Evolutionary conservation across 2,113 vertebrate species (phyloP).

Genomic region (Paramormyrops kingsleyae): DNA sequence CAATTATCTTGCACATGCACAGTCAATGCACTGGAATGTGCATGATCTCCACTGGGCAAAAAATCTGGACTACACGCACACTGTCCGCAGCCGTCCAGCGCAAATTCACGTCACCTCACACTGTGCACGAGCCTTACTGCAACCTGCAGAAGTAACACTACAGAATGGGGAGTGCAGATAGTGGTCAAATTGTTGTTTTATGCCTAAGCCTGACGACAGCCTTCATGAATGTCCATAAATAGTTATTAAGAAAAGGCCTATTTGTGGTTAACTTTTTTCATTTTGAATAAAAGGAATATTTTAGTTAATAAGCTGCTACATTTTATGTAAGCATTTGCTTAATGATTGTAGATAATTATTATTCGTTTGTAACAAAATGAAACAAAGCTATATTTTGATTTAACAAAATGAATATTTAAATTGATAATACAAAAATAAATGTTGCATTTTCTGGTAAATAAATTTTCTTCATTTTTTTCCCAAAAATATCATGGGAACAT

Average conservation of each 20-base stretch:
- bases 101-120: background rate
- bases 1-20: background rate
- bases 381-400: background rate
- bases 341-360: too few species aligned
- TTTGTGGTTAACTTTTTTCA: background rate
- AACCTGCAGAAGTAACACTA: background rate
- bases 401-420: background rate
- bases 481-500: background rate
- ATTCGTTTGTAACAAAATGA: background rate
- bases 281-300: background rate
- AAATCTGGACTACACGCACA: background rate
- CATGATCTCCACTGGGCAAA: background rate
- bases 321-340: too few species aligned
- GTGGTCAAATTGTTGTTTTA: background rate
- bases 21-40: background rate
- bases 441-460: background rate
- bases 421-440: background rate
- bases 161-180: background rate
- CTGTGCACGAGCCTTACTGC: background rate
- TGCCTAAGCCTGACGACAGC: background rate
- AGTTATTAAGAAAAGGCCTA: background rate
- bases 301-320: too few species aligned
- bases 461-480: background rate
- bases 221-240: background rate
- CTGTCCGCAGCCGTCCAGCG: background rate